phyloP scores from a whole-genome alignment of 1,140 invertebrate genomes.

The Paramacrobiotus metropolitanus region DNA sequence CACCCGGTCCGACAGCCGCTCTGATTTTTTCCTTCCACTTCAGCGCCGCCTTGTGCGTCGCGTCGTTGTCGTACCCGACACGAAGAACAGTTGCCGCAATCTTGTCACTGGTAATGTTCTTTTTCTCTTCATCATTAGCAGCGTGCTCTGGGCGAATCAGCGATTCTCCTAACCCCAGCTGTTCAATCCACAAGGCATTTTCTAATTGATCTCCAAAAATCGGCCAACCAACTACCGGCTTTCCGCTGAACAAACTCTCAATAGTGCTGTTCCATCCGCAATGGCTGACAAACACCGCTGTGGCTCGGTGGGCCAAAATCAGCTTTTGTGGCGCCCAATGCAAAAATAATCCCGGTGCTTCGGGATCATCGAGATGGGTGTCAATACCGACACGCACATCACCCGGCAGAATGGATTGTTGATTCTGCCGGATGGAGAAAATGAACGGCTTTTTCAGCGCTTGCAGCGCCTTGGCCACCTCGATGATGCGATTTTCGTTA shows the following conservation, averaged over 20 bases:
- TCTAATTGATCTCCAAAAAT: not conserved
- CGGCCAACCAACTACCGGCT: not conserved
- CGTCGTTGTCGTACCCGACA: not conserved
- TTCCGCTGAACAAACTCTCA: not conserved
- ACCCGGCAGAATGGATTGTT: not conserved
- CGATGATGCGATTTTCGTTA: not conserved
- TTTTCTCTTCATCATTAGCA: not conserved
- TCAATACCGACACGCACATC: not conserved
- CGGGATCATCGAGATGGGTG: not conserved
- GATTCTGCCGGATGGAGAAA: not conserved
- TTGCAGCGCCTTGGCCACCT: not conserved
- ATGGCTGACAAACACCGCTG: not conserved
- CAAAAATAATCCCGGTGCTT: not conserved
- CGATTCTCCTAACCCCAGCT: no score
- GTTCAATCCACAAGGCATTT: not conserved
- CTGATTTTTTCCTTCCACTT: not conserved
- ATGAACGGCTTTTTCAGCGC: not conserved
- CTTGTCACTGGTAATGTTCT: not conserved
- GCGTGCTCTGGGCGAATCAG: no score
- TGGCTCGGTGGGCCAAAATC: not conserved
- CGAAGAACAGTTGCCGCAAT: not conserved
- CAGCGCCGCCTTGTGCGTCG: not conserved
- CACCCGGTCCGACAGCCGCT: not conserved
- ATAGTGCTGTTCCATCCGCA: constrained; percentile 4
- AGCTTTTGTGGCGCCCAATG: constrained; percentile 1